A percentile compares a stretch with the other conserved stretches of the same genome.
Conservation (phyloP, 2,113 vertebrate genomes). For the Peucedramus taeniatus region DNA sequence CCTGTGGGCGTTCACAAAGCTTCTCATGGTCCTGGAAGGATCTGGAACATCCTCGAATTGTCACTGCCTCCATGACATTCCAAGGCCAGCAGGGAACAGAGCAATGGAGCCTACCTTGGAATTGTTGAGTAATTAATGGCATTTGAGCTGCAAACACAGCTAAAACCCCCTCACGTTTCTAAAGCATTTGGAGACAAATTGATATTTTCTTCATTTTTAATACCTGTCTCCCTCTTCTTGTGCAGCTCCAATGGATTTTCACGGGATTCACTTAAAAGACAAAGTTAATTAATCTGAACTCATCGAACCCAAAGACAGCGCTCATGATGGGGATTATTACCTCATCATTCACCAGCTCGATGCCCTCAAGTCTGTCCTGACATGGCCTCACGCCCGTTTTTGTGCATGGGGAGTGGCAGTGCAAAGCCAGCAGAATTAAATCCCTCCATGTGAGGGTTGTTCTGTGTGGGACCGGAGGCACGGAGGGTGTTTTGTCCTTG, state of each 20-base stretch:
- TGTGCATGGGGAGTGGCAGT: background rate
- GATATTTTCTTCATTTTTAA: background rate
- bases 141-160: too few species aligned
- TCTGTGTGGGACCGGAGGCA: background rate
- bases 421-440: slow-evolving; percentile 2
- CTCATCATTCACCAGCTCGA: background rate
- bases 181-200: background rate
- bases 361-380: background rate
- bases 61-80: background rate
- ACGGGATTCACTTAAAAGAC: background rate
- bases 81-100: background rate
- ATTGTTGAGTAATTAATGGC: background rate
- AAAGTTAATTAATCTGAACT: background rate
- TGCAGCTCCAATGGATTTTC: accelerated
- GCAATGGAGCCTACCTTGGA: background rate
- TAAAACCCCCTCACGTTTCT: accelerated
- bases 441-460: background rate
- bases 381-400: background rate
- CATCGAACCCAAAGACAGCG: background rate
- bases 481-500: background rate
- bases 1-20: background rate
- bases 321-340: background rate
- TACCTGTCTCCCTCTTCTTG: background rate
- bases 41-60: background rate
- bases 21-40: background rate